Evolutionary conservation across 64 coral and sea anemone species (phyloP), one percentile per base, ranked within the genome.

Genomic region (Porites australiensis): DNA sequence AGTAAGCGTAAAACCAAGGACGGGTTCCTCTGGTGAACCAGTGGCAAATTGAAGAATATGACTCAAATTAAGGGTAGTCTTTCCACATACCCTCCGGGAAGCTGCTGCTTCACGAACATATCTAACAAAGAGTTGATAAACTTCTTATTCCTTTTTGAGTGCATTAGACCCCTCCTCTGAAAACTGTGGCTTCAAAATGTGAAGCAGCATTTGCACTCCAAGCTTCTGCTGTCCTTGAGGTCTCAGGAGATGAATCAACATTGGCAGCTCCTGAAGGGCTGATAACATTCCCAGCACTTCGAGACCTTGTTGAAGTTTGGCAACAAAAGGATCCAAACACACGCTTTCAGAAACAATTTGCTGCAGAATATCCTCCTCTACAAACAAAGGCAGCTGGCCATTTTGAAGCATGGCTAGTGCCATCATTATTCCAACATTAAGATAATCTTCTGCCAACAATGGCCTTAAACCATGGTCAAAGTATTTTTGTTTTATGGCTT

Each of bases 401-500:
- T 82, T 82, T 89, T 89, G 74, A 52, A 89, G 75, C 19, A 89
- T 65, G 58, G 75, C 60, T 53, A 89, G 47, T 68, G 75, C 88
- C 53, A 89, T 68, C 88, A 89, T 89, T 20, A 89, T 53, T 79
- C 74, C 74, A 52, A 89, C 88, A 78, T 50, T 79, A 79, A 77
- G 68, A 75, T 89, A 79, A 47, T 89, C 88, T 89, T 89, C 58
- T 79, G 88, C 64, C 61, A 82, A 82, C 5, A 79, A 54, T 46
- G 74, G 59, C 44, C 92, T 72, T 72, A 88, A 88, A 5, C 92
- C 92, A 93, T 93, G 64, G 66, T 82, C 67, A 88, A 93, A 93
- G 69, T 88, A 94, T 51, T 94, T 94, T 78, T 94, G 76, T 65
- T 88, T 88, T 7, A 94, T 94, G 50, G 76, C 64, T 62, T 82